Evolutionary conservation across 53 echinoderm and acorn worm species (phyloP), one percentile per base, ranked within the genome.

Genomic region (Glandiceps talaboti): DNA sequence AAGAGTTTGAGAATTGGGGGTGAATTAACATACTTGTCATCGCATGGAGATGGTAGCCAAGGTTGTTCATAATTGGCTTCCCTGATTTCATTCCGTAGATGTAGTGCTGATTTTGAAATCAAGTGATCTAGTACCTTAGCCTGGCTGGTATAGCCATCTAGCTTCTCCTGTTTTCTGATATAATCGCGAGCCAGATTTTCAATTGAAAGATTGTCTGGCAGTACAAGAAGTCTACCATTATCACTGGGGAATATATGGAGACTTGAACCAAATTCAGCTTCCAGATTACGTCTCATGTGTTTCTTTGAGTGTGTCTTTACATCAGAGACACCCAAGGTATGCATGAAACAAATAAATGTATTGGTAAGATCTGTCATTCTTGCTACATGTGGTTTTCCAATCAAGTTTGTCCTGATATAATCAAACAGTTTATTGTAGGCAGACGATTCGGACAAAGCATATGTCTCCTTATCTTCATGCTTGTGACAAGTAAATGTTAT

Each of bases 21-120:
- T 25, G 81, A 27, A 73, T 25, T 26, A 27, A 31, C 29, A 29
- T 79, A 33, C 27, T 73, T 76, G 14, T 32, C 25, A 72, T 77
- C 81, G 27, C 20, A 6, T 45, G 64, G 64, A 45, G 6, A 30
- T 32, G 84, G 85, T 30, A 85, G 85, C 79, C 88, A 85, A 79
- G 14, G 27, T 30, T 85, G 81, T 6, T 33, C 32, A 27, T 32
- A 28, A 26, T 79, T 29, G 28, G 31, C 27, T 27, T 80, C 31
- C 29, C 75, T 77, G 28, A 88, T 77, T 25, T 81, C 84, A 72
- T 80, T 81, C 81, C 88, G 73, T 14, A 88, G 26, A 26, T 81
- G 26, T n/a, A 88, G 30, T 31, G 89, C 85, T 12, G 6, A 45
- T 45, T 45, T 6, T n/a, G n/a, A n/a, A n/a, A n/a, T 20, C 64